Conservation (phyloP, 2,113 vertebrate genomes). For the Halcyon senegalensis region DNA sequence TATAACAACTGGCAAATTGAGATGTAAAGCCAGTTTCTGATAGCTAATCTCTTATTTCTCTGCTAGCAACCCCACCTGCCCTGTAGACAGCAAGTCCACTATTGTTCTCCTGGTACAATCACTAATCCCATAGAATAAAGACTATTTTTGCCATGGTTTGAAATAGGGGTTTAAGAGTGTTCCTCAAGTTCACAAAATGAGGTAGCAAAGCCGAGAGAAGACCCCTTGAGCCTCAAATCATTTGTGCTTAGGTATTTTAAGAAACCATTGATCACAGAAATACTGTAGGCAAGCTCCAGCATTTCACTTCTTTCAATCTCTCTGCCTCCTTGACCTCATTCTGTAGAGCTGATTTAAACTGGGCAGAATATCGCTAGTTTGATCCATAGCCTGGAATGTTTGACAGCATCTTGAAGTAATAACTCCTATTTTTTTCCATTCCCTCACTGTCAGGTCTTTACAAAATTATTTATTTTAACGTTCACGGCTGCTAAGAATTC, state of each 20-base stretch:
- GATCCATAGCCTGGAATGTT: constrained; percentile 12
- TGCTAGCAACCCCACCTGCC: not conserved
- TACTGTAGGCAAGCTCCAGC: not conserved
- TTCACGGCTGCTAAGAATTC: constrained; percentile 14
- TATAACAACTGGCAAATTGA: not conserved
- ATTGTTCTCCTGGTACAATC: not conserved
- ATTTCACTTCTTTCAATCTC: not conserved
- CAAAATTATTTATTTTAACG: constrained; percentile 32
- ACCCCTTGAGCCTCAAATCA: not conserved
- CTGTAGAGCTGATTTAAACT: not conserved
- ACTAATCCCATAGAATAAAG: not conserved
- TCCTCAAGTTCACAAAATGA: not conserved
- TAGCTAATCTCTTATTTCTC: not conserved
- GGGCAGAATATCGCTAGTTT: not conserved
- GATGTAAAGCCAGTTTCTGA: not conserved
- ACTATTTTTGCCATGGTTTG: not conserved
- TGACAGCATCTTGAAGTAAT: constrained; percentile 47
- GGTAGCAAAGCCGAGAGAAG: not conserved
- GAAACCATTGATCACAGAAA: not conserved
- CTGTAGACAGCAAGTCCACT: not conserved
- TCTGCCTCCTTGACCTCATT: not conserved
- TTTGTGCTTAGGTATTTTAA: not conserved
- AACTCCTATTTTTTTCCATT: constrained; percentile 38
- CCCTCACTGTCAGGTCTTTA: constrained; percentile 1
- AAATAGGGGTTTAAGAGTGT: not conserved